A percentile compares a stretch with the other conserved stretches of the same genome.
Conservation (phyloP, 2,797 vertebrate genomes). For the Mastacembelus armatus region DNA sequence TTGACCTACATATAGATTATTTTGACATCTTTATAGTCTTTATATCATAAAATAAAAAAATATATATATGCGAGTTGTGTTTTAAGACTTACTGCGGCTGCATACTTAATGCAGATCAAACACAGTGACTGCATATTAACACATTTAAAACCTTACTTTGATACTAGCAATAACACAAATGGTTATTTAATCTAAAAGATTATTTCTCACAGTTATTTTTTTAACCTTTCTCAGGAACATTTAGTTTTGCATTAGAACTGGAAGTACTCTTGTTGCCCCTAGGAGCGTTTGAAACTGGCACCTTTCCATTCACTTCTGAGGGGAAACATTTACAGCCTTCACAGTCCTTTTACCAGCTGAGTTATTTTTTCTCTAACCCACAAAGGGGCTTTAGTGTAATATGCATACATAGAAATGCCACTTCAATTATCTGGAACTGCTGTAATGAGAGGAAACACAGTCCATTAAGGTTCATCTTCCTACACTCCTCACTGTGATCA, state of each 20-base stretch:
- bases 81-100: not conserved
- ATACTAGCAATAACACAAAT: not conserved
- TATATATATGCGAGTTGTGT: not conserved
- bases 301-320: constrained; percentile 40
- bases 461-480: constrained; percentile 69
- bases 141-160: not conserved
- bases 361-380: constrained; percentile 59
- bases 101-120: not conserved
- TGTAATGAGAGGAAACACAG: constrained; percentile 66
- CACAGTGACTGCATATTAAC: not conserved
- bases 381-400: constrained; percentile 73
- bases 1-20: constrained; percentile 30
- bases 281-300: constrained; percentile 12
- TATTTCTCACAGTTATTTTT: not conserved
- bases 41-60: constrained; percentile 2
- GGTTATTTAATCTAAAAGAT: not conserved
- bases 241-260: constrained; percentile 18
- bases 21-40: no score
- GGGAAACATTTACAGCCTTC: constrained; percentile 34
- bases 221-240: constrained; percentile 1
- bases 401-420: constrained; percentile 65
- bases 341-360: constrained; percentile 44
- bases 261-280: constrained; percentile 6
- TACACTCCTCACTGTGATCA: constrained; percentile 54
- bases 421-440: constrained; percentile 75